Percentiles rank a stretch among this genome's conserved stretches.
phyloP scores from a whole-genome alignment of 2,797 vertebrate species.

The Dendrocincla tyrannina region DNA sequence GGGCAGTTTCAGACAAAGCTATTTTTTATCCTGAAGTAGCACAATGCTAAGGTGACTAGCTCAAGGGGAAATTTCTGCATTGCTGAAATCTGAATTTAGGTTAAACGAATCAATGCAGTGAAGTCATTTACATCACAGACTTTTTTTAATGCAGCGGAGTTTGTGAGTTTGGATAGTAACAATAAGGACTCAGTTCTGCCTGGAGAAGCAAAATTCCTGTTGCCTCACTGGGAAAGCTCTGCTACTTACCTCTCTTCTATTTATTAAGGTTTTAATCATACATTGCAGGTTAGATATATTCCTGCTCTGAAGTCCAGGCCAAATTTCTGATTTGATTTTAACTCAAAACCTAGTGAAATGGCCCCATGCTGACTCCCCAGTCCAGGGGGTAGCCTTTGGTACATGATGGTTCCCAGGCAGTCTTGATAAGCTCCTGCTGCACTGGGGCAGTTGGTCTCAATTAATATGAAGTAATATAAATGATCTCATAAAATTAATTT shows the following conservation, averaged over 20 bases:
- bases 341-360: background rate
- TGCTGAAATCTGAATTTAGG: background rate
- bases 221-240: background rate
- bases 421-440: background rate
- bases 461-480: background rate
- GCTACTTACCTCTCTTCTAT: background rate
- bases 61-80: background rate
- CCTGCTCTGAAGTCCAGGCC: background rate
- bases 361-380: background rate
- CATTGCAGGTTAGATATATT: background rate
- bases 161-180: background rate
- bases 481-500: background rate
- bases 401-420: background rate
- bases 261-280: background rate
- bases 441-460: background rate
- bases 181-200: background rate
- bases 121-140: background rate
- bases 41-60: background rate
- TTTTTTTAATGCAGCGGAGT: background rate
- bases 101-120: background rate
- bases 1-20: background rate
- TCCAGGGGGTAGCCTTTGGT: rapidly evolving
- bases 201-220: background rate
- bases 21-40: background rate
- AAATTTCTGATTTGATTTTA: background rate